phyloP scores from a whole-genome alignment of 2,888 invertebrate genomes.

The Cosmia trapezina region DNA sequence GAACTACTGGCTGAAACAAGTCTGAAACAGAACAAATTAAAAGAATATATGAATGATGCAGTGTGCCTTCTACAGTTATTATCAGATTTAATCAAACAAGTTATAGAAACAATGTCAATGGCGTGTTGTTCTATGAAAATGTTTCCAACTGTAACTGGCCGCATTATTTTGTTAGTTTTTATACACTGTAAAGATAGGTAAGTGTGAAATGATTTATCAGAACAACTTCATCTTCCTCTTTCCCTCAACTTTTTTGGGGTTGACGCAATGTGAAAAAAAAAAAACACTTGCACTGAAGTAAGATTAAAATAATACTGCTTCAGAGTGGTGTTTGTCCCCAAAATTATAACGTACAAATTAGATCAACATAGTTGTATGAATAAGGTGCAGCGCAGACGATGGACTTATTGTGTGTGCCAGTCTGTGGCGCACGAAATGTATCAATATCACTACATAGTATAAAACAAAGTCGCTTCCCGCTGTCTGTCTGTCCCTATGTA shows the following conservation, averaged over 20 bases:
- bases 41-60: conserved; percentile 75
- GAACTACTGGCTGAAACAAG: conserved; percentile 67
- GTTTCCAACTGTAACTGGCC: conserved; percentile 78
- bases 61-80: conserved; percentile 75
- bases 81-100: conserved; percentile 74
- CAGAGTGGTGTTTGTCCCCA: no score
- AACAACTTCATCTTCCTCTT: background rate
- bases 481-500: no score
- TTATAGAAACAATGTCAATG: conserved; percentile 74
- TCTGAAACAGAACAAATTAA: conserved; percentile 65
- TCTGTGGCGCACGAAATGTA: no score
- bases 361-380: background rate
- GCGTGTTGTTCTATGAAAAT: conserved; percentile 72
- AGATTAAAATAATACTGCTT: no score
- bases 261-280: background rate
- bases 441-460: no score
- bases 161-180: conserved; percentile 83
- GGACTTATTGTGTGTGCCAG: no score
- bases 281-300: background rate
- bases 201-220: conserved; percentile 16
- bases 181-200: conserved; percentile 89
- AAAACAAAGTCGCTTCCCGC: no score
- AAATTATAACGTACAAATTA: no score
- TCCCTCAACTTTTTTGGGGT: background rate
- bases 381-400: no score